Percentiles rank a stretch among this genome's conserved stretches.
phyloP scores from a whole-genome alignment of 2,113 vertebrate genomes.

The Toxostoma redivivum region DNA sequence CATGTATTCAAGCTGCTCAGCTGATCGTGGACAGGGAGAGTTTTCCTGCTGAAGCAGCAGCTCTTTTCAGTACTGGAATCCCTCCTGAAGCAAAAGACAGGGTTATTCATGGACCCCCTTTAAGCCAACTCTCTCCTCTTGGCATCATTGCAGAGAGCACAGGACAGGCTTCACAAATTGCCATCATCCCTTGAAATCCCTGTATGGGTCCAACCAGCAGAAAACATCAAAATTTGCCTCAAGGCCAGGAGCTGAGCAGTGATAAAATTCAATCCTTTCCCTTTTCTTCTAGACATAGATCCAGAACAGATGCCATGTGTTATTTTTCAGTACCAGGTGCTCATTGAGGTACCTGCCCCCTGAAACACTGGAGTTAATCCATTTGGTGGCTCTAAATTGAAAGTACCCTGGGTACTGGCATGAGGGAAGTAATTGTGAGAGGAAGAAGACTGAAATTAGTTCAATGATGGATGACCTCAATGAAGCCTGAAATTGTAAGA shows the following conservation, averaged over 20 bases:
- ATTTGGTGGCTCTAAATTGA: neutral
- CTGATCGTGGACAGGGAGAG: neutral
- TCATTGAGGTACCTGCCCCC: neutral
- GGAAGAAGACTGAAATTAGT: conserved; percentile 31
- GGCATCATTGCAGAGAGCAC: neutral
- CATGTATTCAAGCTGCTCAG: neutral
- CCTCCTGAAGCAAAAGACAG: neutral
- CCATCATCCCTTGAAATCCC: neutral
- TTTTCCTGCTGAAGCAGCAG: neutral
- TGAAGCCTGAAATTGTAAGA: conserved; percentile 19
- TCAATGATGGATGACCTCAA: conserved; percentile 2
- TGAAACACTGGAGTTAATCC: neutral
- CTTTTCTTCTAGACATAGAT: neutral
- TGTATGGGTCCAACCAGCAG: neutral
- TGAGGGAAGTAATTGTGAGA: neutral
- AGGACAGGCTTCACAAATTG: neutral
- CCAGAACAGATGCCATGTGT: neutral
- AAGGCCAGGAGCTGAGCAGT: neutral
- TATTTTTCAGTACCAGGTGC: neutral
- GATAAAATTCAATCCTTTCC: neutral
- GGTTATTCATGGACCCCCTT: neutral
- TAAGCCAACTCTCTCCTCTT: neutral
- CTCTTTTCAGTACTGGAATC: neutral
- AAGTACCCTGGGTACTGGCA: neutral
- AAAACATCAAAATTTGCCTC: neutral